These are phyloP conservation scores for Boloria euphrosyne DNA, from an alignment of 2,888 invertebrate genomes.

Conservation along the genomic window DNA sequence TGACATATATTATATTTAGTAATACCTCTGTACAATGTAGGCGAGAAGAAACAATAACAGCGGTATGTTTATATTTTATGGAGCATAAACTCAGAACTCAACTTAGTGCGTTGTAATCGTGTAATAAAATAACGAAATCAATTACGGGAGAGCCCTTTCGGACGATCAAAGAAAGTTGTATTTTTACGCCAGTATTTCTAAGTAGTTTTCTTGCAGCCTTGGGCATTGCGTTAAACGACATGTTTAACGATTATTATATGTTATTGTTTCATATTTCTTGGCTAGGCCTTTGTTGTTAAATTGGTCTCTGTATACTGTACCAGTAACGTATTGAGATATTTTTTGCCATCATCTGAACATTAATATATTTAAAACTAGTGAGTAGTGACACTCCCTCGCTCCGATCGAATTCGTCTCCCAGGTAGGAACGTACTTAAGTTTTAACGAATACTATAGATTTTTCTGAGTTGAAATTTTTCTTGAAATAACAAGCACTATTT, in stretches of 20 bases:
- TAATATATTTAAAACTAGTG: too few relatives aligned
- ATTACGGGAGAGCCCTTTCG: conserved; percentile 28
- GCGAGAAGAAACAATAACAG: conserved; percentile 25
- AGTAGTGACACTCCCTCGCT: too few relatives aligned
- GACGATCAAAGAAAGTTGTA: conserved; percentile 20
- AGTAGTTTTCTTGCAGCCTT: neutral
- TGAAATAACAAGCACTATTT: too few relatives aligned
- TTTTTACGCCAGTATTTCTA: conserved; percentile 17
- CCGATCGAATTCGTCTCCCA: too few relatives aligned
- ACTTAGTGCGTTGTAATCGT: conserved; percentile 33
- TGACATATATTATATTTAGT: conserved; percentile 11
- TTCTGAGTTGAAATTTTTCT: too few relatives aligned
- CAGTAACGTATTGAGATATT: too few relatives aligned
- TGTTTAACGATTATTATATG: neutral
- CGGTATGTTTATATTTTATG: conserved; percentile 35
- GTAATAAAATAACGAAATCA: conserved; percentile 35
- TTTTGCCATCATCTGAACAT: too few relatives aligned
- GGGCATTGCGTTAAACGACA: neutral
- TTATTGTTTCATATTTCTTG: neutral
- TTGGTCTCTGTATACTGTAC: too few relatives aligned
- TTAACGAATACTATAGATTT: too few relatives aligned
- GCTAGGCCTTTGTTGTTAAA: too few relatives aligned
- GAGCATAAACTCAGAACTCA: conserved; percentile 35
- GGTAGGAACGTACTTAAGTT: too few relatives aligned
- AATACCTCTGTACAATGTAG: conserved; percentile 20